phyloP scores from a whole-genome alignment of 2,888 invertebrate species.

The Willowsia nigromaculata region DNA sequence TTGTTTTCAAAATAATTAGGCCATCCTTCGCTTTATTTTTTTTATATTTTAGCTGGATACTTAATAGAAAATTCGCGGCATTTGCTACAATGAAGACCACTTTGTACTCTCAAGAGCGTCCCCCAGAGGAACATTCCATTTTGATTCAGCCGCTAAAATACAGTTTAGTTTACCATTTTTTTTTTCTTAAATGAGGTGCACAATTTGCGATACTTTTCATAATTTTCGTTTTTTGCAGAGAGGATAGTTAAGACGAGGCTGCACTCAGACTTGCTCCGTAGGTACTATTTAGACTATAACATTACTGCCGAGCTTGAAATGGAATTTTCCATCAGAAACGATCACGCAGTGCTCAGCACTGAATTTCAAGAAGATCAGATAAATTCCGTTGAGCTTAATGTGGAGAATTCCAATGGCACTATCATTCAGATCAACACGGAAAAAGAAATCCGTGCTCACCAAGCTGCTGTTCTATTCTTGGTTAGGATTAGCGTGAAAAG shows the following conservation, averaged over 20 bases:
- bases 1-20: no score
- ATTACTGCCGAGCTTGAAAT: slow-evolving; percentile 13
- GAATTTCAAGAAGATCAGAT: slow-evolving; percentile 64
- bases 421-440: slow-evolving; percentile 73
- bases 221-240: not conserved
- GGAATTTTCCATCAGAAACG: slow-evolving; percentile 62
- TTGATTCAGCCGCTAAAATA: slow-evolving; percentile 65
- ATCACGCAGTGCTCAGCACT: slow-evolving; percentile 36
- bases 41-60: slow-evolving; percentile 61
- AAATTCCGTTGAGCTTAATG: slow-evolving; percentile 69
- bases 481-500: slow-evolving; percentile 55
- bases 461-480: slow-evolving; percentile 64
- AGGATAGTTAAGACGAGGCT: not conserved
- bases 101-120: not conserved
- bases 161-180: slow-evolving; percentile 58
- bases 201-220: no score
- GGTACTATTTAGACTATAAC: slow-evolving; percentile 55
- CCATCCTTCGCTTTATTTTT: not conserved
- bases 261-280: not conserved
- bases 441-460: slow-evolving; percentile 45
- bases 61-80: slow-evolving; percentile 9
- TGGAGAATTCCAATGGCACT: slow-evolving; percentile 74
- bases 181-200: no score
- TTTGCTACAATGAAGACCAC: slow-evolving; percentile 39
- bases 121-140: slow-evolving; percentile 59